These are phyloP conservation scores for Poeciliopsis turneri DNA, from an alignment of 2,797 vertebrate genomes.

Conservation along the genomic window DNA sequence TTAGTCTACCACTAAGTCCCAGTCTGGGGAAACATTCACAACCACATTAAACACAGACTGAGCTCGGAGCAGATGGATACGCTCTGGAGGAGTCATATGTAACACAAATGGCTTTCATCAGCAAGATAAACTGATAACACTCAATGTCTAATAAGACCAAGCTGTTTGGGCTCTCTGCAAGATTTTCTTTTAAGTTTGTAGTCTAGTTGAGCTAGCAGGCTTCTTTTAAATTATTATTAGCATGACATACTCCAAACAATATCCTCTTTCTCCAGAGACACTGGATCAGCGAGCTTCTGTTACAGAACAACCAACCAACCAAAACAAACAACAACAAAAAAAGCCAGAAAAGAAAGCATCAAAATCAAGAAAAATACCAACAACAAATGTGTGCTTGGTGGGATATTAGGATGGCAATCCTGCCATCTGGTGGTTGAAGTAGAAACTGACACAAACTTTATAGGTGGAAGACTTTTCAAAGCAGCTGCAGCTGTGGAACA, in stretches of 20 bases:
- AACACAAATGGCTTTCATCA: constrained; percentile 69
- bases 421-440: constrained; percentile 52
- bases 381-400: background rate
- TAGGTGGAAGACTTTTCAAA: background rate
- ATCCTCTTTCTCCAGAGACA: constrained; percentile 15
- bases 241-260: constrained; percentile 32
- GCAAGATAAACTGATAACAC: constrained; percentile 60
- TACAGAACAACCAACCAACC: constrained; percentile 1
- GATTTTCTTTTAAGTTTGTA: constrained; percentile 38
- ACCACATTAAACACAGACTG: constrained; percentile 80
- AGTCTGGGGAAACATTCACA: constrained; percentile 81
- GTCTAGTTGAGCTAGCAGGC: constrained; percentile 29
- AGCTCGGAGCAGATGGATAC: constrained; percentile 70
- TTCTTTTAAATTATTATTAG: constrained; percentile 28
- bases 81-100: constrained; percentile 60
- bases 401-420: constrained; percentile 4
- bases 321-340: too few species aligned
- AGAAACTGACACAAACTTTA: constrained; percentile 12
- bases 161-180: constrained; percentile 23
- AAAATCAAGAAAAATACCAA: constrained; percentile 10
- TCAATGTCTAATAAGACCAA: constrained; percentile 54
- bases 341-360: constrained; percentile 5
- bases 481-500: background rate
- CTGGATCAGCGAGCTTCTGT: constrained; percentile 26
- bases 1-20: constrained; percentile 81